Percentiles rank a stretch among this genome's conserved stretches.
phyloP scores from a whole-genome alignment of 2,888 invertebrate species.

The Nemoura dubitans region DNA sequence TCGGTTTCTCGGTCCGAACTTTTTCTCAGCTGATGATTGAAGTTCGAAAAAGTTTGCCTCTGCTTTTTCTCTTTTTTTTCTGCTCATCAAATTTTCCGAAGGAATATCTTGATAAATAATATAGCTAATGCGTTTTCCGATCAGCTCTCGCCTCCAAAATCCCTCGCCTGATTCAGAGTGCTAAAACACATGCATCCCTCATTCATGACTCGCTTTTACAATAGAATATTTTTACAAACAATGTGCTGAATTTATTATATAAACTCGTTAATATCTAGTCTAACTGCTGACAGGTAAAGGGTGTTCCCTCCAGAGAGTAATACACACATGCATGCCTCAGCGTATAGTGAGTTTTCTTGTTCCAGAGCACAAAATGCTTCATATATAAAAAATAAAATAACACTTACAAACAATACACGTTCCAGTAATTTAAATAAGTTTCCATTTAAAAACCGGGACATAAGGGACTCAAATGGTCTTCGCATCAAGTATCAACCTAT shows the following conservation, averaged over 20 bases:
- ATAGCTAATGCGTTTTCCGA: neutral
- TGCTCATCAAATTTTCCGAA: neutral
- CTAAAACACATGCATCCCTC: neutral
- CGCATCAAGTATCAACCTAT: too few species aligned
- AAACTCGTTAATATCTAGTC: neutral
- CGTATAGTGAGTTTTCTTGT: neutral
- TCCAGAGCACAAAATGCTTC: neutral
- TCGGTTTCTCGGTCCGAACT: conserved; percentile 32
- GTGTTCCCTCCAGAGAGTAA: neutral
- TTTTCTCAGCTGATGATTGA: conserved; percentile 34
- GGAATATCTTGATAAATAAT: neutral
- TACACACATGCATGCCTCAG: neutral
- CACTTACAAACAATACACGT: neutral
- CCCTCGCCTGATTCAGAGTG: neutral
- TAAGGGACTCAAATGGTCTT: too few species aligned
- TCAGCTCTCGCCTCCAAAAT: neutral
- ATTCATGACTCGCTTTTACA: neutral
- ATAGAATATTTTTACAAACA: too few species aligned
- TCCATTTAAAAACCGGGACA: too few species aligned
- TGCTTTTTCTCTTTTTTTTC: neutral
- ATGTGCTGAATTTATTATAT: neutral
- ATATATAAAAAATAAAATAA: neutral
- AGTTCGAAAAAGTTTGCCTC: conserved; percentile 41
- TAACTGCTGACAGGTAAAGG: neutral
- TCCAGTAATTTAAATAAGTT: neutral